Base-by-base conservation (phyloP, 1,140 invertebrate genomes). In the Drosophila carrolli region DNA sequence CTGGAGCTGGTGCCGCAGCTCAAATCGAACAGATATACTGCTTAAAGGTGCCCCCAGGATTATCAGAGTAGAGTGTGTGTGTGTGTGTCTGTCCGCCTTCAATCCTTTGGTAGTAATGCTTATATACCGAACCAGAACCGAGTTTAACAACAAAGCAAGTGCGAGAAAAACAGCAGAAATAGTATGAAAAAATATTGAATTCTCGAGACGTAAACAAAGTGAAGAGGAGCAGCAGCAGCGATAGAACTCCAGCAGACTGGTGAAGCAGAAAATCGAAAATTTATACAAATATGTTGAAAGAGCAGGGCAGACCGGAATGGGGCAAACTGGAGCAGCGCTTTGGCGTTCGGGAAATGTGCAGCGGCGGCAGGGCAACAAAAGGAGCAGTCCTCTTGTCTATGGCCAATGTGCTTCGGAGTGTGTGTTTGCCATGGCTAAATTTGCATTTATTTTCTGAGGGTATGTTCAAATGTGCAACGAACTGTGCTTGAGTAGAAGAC, bases 391-490 rank as follows among this genome's bases (percentile, higher is more conserved):
- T 35, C 48, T 62, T 78, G 75, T 73, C 76, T 44, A 61, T 74
- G 75, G 65, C 75, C 61, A 61, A 62, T 75, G 48, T 58, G 37
- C 51, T 19, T 32, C 23, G 16, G 8, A 41, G 37, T 38, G 50
- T 61, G 43, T 75, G 75, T 82, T 88, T 88, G 83, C 78, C 37
- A 78, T 78, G 62, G 83, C 83, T 65, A 88, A 86, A 86, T 86
- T 86, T 86, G 83, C 83, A 86, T 86, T 88, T 86, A 83, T 88
- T 86, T 86, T 88, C 67, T 73, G 60, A 88, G 83, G 83, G 83
- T 81, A 86, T 88, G 83, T 88, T 86, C 83, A 88, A 88, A 82
- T 86, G 83, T 86, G 83, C 83, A 86, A 88, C 83, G 83, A 88
- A 86, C 83, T 86, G 83, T 86, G 67, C 61, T 82, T 78, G 83